Evolutionary conservation across 2,888 invertebrate genomes (phyloP), one percentile per base, ranked within the genome.

Genomic region (Acanthosepion lycidas): DNA sequence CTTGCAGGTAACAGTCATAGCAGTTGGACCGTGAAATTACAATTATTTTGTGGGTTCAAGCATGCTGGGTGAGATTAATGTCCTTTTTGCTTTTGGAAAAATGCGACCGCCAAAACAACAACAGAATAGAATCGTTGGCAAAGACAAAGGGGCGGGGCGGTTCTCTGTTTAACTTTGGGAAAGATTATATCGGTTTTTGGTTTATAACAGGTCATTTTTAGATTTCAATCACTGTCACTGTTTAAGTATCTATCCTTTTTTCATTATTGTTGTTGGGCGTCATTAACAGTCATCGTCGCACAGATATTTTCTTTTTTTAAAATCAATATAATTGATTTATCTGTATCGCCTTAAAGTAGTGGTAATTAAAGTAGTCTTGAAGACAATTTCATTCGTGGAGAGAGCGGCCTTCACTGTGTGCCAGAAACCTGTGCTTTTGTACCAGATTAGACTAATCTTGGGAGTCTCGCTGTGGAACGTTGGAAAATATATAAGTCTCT

Each of bases 31-130:
- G 78, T 33, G 78, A 78, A 78, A 78, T 78, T 78, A 78, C 78
- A 78, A 78, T 78, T 78, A 78, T 78, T 78, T 78, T 78, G 78
- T 78, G n/a, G 78, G 78, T 78, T 78, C 78, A 78, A 78, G 78
- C 78, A 33, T n/a, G 33, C 78, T 78, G 78, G 78, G 12, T 18
- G 78, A 78, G 78, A 78, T 78, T 78, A 78, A 78, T 78, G 78
- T 78, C 78, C 78, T 78, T 78, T 78, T 78, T 78, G 78, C 78
- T 78, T 78, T n/a, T 78, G 78, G 78, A 78, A 78, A 78, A 78
- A 78, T 78, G n/a, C 33, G 78, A 78, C 78, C n/a, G 33, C 33
- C 78, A 78, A 78, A 78, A 78, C 78, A 78, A 78, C n/a, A 78
- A 78, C 78, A 78, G 33, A 78, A 78, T 33, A 5, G 6, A 78